These are phyloP conservation scores for Melopsittacus undulatus DNA, from an alignment of 2,797 vertebrate genomes.

Conservation along the genomic window DNA sequence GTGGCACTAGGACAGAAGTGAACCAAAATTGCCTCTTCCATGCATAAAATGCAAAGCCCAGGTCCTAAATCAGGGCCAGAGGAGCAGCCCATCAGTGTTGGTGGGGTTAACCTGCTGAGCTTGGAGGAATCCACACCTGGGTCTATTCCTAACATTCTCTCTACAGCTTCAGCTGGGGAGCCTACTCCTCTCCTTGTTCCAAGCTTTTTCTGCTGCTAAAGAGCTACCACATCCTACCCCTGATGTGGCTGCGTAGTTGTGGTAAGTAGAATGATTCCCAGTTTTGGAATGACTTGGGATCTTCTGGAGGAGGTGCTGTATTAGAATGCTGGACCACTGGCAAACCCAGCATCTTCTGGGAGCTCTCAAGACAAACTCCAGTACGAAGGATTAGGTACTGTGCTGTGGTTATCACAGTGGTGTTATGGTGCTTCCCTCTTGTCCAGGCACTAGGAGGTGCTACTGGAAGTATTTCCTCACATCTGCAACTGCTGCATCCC, in stretches of 20 bases:
- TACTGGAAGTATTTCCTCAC: background rate
- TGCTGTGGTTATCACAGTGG: background rate
- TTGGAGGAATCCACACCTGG: background rate
- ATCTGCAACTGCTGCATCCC: background rate
- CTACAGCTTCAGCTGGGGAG: background rate
- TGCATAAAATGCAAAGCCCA: background rate
- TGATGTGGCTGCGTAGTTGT: background rate
- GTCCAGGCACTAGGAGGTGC: slow-evolving; percentile 38
- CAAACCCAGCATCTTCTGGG: background rate
- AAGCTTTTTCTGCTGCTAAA: slow-evolving; percentile 11
- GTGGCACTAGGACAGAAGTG: background rate
- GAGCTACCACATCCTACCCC: background rate
- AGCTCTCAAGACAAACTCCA: background rate
- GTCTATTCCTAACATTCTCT: background rate
- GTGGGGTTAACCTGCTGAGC: background rate
- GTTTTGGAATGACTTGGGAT: slow-evolving; percentile 5
- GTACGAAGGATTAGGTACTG: background rate
- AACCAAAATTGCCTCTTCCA: background rate
- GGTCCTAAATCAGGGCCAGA: background rate
- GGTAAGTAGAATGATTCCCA: slow-evolving; percentile 13
- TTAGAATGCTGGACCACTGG: background rate
- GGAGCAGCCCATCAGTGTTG: background rate
- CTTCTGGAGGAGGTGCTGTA: background rate
- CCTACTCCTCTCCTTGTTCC: background rate
- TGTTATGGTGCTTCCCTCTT: background rate